Evolutionary conservation across 1,140 invertebrate genomes (phyloP).

Genomic region (Onthophagus taurus): DNA sequence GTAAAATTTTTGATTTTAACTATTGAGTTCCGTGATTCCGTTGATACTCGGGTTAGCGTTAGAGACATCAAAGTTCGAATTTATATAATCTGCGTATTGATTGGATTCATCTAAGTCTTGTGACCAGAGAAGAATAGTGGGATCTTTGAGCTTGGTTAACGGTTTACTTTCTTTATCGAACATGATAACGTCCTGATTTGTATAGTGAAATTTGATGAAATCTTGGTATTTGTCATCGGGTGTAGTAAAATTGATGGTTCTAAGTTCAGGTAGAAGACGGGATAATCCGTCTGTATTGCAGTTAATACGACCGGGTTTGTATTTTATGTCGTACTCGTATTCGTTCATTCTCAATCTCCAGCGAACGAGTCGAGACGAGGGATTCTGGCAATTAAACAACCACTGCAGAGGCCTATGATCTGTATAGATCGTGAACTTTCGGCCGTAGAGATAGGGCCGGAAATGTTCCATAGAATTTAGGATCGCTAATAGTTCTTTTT

Average conservation of each 20-base stretch:
- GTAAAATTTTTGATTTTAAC: background rate
- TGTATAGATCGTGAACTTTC: conserved; percentile 26
- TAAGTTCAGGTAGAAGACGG: no score
- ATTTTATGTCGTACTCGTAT: no score
- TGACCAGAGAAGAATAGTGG: background rate
- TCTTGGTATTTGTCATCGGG: conserved; percentile 1
- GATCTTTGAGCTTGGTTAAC: background rate
- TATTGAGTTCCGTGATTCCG: background rate
- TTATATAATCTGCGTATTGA: background rate
- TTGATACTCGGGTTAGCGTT: background rate
- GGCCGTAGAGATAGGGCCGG: conserved; percentile 29
- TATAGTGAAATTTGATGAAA: background rate
- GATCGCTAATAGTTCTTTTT: conserved; percentile 1
- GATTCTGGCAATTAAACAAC: conserved; percentile 2
- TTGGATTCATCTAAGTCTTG: background rate
- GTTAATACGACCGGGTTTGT: no score
- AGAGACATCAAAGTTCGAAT: background rate
- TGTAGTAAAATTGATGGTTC: no score
- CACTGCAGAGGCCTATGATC: conserved; percentile 29
- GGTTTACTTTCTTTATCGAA: background rate
- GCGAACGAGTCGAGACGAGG: no score
- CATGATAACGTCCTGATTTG: background rate
- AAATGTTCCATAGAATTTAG: conserved; percentile 34
- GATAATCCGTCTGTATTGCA: no score
- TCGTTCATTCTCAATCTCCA: no score